phyloP scores from a whole-genome alignment of 2,113 vertebrate genomes.

The Anhinga rufa region DNA sequence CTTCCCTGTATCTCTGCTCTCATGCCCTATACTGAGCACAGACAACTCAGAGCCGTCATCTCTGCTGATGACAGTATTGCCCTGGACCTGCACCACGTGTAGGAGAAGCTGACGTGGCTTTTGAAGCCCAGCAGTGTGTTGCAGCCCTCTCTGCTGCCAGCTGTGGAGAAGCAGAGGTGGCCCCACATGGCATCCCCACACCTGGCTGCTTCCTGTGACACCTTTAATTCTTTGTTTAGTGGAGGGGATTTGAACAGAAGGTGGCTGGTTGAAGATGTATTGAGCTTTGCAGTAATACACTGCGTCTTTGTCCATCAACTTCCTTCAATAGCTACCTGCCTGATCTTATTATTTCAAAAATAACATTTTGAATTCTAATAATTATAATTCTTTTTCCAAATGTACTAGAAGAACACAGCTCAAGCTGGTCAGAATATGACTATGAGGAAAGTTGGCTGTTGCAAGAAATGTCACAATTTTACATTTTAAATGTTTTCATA shows the following conservation, averaged over 20 bases:
- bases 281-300: neutral
- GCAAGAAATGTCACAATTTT: neutral
- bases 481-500: neutral
- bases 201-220: neutral
- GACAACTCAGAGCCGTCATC: neutral
- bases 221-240: neutral
- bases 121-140: neutral
- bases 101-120: neutral
- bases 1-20: neutral
- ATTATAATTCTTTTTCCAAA: neutral
- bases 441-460: neutral
- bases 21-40: neutral
- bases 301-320: neutral
- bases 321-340: neutral
- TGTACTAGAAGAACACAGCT: neutral
- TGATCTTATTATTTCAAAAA: neutral
- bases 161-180: neutral
- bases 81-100: neutral
- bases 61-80: neutral
- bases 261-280: neutral
- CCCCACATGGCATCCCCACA: rapidly evolving
- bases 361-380: neutral
- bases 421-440: neutral
- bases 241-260: neutral
- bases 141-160: neutral